Base-by-base conservation (phyloP, 35 echinoderm and acorn worm genomes). In the Apostichopus californicus region DNA sequence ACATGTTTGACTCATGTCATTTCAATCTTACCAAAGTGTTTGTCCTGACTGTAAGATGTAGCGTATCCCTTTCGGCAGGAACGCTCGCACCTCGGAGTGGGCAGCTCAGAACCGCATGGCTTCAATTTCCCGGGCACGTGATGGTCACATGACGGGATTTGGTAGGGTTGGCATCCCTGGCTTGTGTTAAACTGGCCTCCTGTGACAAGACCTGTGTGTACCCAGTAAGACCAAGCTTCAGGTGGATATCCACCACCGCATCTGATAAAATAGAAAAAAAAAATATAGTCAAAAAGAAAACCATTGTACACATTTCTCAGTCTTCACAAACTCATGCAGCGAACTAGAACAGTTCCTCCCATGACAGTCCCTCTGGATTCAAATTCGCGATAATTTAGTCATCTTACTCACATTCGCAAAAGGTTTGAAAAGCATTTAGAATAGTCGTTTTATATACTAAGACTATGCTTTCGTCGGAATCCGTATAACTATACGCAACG, bases 141-240 rank as follows among this genome's bases (percentile, higher is more conserved):
- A 89, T 98, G 97, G 77, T 98, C 97, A 81, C 97, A 98, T 9
- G 92, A 78, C 21, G 87, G 78, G 56, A 98, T 90, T 1, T 72
- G 22, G 66, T 98, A 98, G 8, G 97, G 97, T 82, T 94, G 93
- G 80, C 97, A 98, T 58, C 97, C 97, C 87, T 98, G 71, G 22
- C 77, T 91, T 55, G 86, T 94, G 73, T 95, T 94, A 73, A 93
- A 98, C 20, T 94, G 93, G 23, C 97, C 97, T 0, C 97, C 97
- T 10, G 97, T 94, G 9, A 98, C 97, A 46, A 98, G 92, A 63
- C 97, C 97, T 1, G 78, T 89, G 5, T 79, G 5, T 52, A 73
- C 81, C 89, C 90, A 98, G 60, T 96, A 96, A 4, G 94, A 18
- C 97, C 97, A 98, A 18, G 97, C 97, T 8, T 78, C 91, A n/a